Evolutionary conservation across 2,888 invertebrate genomes (phyloP), one percentile per base, ranked within the genome.

Genomic region (Exephanes ischioxanthus): DNA sequence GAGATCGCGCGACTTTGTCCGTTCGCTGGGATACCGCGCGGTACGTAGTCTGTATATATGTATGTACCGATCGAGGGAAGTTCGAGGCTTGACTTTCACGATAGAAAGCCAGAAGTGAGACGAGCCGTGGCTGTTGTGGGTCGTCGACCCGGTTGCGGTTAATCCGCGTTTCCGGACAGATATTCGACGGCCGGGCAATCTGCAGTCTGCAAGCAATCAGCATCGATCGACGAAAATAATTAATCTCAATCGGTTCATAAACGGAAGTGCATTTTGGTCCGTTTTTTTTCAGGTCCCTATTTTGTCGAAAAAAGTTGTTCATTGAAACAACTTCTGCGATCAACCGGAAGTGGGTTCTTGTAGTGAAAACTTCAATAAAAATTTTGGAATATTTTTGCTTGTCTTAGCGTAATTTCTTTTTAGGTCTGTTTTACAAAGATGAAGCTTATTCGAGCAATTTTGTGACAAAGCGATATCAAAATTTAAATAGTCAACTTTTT

Each of bases 41-140:
- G 55, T 22, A n/a, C 51, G 33, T 48, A 76, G 61, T 41, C 9
- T 45, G 26, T 67, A 77, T 33, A 30, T 14, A 77, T 19, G 30
- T 53, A 41, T 67, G 67, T 22, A 30, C 26, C 22, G 26, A 58
- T 68, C 6, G 45, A 33, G 22, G 26, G 63, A 22, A 26, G 22
- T 19, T 70, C 66, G 78, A 22, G 66, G 58, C 72, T 80, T 53
- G 78, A 87, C 87, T 87, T 87, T 87, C 86, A 87, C 87, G 87
- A 86, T 86, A 87, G 84, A 86, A 86, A 86, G 85, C 80, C 66
- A 22, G 77, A 78, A 75, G 79, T 70, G 73, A 41, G 63, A 33
- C 58, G 73, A 58, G 41, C 58, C 58, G 78, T 77, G 70, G 70
- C 83, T 73, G 70, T 84, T 73, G 81, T 45, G 45, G 70, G 77